Conservation (phyloP, 2,888 invertebrate genomes). For the Pharmacophagus antenor region DNA sequence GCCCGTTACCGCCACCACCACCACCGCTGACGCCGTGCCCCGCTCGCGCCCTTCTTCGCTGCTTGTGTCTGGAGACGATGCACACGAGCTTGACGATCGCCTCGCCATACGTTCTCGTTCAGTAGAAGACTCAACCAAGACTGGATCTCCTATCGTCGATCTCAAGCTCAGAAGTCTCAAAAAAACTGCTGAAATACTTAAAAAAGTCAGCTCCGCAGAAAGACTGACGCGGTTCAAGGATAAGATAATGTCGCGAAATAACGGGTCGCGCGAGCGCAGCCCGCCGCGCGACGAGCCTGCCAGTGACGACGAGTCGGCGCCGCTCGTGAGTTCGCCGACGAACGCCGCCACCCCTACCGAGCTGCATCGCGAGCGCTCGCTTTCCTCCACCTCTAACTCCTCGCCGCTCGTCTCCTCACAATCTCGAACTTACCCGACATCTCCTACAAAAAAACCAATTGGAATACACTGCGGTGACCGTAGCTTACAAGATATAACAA, state of each 20-base stretch:
- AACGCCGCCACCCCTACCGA: slow-evolving; percentile 35
- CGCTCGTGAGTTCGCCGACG: slow-evolving; percentile 78
- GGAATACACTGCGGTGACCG: slow-evolving; percentile 47
- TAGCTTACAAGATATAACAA: slow-evolving; percentile 43
- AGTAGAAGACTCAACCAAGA: slow-evolving; percentile 62
- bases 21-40: slow-evolving; percentile 39
- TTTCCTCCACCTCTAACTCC: slow-evolving; percentile 35
- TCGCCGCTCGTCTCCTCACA: slow-evolving; percentile 37
- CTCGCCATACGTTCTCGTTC: slow-evolving; percentile 59
- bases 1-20: slow-evolving; percentile 33
- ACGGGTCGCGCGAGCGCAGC: slow-evolving; percentile 63
- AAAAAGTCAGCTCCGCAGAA: slow-evolving; percentile 68
- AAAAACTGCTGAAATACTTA: slow-evolving; percentile 62
- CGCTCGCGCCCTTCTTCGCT: slow-evolving; percentile 58
- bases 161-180: slow-evolving; percentile 57
- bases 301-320: slow-evolving; percentile 86
- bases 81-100: slow-evolving; percentile 41
- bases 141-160: slow-evolving; percentile 53
- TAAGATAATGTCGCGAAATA: slow-evolving; percentile 58
- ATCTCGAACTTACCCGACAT: slow-evolving; percentile 34
- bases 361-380: slow-evolving; percentile 13
- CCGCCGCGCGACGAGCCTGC: slow-evolving; percentile 56
- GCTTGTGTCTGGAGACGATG: slow-evolving; percentile 50
- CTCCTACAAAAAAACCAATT: slow-evolving; percentile 34
- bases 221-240: slow-evolving; percentile 63